Percentiles rank a stretch among this genome's conserved stretches.
Conservation (phyloP, 2,888 invertebrate species). For the Trichopoda pennipes region DNA sequence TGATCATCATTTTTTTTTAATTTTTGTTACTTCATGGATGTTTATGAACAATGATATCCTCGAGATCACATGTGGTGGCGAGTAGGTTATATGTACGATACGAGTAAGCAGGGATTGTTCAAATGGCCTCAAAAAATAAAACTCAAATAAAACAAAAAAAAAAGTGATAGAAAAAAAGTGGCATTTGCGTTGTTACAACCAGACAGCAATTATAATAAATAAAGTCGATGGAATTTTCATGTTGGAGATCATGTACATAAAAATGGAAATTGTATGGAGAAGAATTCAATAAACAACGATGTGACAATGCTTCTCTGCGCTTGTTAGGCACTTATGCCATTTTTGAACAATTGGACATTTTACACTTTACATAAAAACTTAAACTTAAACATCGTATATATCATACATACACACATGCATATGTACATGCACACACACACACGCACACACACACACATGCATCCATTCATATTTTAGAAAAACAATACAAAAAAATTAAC, state of each 20-base stretch:
- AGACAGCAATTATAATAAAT: slow-evolving; percentile 71
- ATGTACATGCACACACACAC: too few relatives aligned
- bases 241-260: slow-evolving; percentile 69
- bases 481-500: slow-evolving; percentile 20
- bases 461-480: neutral
- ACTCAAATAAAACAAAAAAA: slow-evolving; percentile 1
- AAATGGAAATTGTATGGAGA: slow-evolving; percentile 68
- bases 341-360: slow-evolving; percentile 74
- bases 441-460: neutral
- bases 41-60: slow-evolving; percentile 67
- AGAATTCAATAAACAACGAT: slow-evolving; percentile 68
- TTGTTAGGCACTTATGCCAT: slow-evolving; percentile 77
- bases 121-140: slow-evolving; percentile 37
- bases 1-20: slow-evolving; percentile 13
- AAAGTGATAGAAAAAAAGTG: slow-evolving; percentile 29
- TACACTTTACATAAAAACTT: slow-evolving; percentile 67
- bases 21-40: slow-evolving; percentile 11
- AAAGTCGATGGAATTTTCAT: slow-evolving; percentile 70
- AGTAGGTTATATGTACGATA: slow-evolving; percentile 32
- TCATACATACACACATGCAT: too few relatives aligned
- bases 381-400: too few relatives aligned
- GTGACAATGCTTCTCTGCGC: slow-evolving; percentile 70
- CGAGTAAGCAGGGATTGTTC: slow-evolving; percentile 38
- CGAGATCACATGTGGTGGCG: slow-evolving; percentile 63
- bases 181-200: slow-evolving; percentile 62